Conservation (phyloP, 2,888 invertebrate genomes). For the Selenia dentaria region DNA sequence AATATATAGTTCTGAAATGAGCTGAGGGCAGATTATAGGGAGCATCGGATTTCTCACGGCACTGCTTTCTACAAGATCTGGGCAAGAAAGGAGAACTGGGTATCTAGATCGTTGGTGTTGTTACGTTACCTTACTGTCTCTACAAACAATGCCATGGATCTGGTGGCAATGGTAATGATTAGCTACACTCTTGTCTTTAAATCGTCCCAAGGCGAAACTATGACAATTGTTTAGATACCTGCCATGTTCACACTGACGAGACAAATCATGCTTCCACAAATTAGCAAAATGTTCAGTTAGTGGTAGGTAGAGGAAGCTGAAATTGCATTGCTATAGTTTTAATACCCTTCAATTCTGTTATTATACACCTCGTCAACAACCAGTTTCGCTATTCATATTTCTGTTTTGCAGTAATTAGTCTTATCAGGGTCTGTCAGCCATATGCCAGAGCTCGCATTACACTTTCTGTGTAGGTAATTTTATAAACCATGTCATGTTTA, state of each 20-base stretch:
- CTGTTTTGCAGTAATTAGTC: not conserved
- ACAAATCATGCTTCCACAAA: slow-evolving; percentile 20
- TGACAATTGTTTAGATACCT: slow-evolving; percentile 12
- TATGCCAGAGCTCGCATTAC: slow-evolving; percentile 3
- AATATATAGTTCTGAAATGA: slow-evolving; percentile 14
- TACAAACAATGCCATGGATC: slow-evolving; percentile 54
- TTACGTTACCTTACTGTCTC: slow-evolving; percentile 50
- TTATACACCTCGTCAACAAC: too few species aligned
- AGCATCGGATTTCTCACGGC: slow-evolving; percentile 28
- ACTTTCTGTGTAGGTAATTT: slow-evolving; percentile 1
- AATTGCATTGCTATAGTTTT: slow-evolving; percentile 12
- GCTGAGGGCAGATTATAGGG: slow-evolving; percentile 16
- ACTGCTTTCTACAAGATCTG: slow-evolving; percentile 61
- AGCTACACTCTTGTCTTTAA: slow-evolving; percentile 42
- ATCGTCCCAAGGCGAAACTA: slow-evolving; percentile 35
- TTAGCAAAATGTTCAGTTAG: slow-evolving; percentile 16
- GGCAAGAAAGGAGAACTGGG: too few species aligned
- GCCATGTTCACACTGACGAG: slow-evolving; percentile 16
- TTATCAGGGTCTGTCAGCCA: slow-evolving; percentile 13
- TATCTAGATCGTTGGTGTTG: slow-evolving; percentile 66
- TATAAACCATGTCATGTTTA: slow-evolving; percentile 15
- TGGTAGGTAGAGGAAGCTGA: slow-evolving; percentile 10
- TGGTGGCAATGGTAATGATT: slow-evolving; percentile 60
- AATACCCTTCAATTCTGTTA: too few species aligned
- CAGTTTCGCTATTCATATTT: too few species aligned